Evolutionary conservation across 1,140 invertebrate species (phyloP), one percentile per base, ranked within the genome.

Genomic region (Anastrepha ludens): DNA sequence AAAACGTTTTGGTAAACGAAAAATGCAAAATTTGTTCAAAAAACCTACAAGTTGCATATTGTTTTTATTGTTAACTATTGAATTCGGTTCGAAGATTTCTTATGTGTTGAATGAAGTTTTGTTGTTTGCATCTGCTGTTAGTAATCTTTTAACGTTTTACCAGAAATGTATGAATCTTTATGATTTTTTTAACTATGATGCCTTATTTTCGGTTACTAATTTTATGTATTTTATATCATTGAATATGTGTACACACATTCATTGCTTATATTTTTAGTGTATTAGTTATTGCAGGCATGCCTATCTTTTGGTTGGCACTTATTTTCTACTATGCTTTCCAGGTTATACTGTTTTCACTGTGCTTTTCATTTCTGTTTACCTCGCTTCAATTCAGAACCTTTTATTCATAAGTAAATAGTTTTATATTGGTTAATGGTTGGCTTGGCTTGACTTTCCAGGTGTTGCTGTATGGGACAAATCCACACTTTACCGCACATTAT

Each of bases 1-100:
- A 93, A 90, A 93, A 93, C 93, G 92, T 93, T 92, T 93, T 93
- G 92, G 92, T 93, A 93, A 93, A 92, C 91, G 90, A 60, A 74
- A 74, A 9, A 81, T 47, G 3, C 44, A 86, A 86, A 86, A 60
- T 50, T 20, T 64, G 29, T 64, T 64, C 20, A 86, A 86, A 86
- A 70, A 29, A 20, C 2, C 44, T n/a, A 58, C 86, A 70, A 70
- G 11, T 87, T 50, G 59, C 13, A 44, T 87, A 8, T 65, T 50
- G 59, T 85, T 58, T 81, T 81, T 81, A 81, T 81, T 81, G 44
- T 81, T 85, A 39, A 29, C 11, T 85, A 47, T 44, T 47, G 15
- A 50, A 44, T 74, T 47, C 15, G 41, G 41, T 74, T 41, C 7
- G 64, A 39, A 65, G 13, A 44, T 47, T 74, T n/a, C 17, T 81